Evolutionary conservation across 2,113 vertebrate genomes (phyloP).

Genomic region (Bothrops jararaca): DNA sequence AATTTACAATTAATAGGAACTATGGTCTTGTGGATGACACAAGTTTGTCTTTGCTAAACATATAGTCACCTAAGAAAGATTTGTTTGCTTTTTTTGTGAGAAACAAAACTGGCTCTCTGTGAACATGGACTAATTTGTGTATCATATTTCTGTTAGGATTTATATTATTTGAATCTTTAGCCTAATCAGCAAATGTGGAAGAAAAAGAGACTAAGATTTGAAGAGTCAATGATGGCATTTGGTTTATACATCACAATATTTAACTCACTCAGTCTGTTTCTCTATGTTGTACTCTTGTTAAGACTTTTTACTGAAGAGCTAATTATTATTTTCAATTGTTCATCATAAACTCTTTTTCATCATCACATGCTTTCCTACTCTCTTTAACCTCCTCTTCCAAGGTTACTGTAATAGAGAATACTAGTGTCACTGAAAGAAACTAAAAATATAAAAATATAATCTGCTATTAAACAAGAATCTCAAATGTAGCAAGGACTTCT

Average conservation of each 20-base stretch:
- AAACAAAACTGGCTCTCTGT: background rate
- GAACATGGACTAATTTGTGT: background rate
- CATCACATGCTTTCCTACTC: constrained; percentile 46
- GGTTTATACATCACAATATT: background rate
- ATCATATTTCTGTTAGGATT: background rate
- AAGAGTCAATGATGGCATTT: background rate
- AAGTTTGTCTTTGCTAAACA: background rate
- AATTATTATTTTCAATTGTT: constrained; percentile 69
- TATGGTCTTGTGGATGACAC: background rate
- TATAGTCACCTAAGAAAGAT: background rate
- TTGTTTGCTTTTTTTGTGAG: constrained; percentile 20
- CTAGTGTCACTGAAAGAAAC: constrained; percentile 31
- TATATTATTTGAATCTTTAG: background rate
- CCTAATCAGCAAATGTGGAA: background rate
- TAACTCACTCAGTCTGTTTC: constrained; percentile 13
- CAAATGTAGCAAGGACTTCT: constrained; percentile 41
- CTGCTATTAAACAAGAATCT: constrained; percentile 47
- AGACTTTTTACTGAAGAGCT: constrained; percentile 39
- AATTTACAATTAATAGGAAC: background rate
- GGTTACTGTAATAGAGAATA: constrained; percentile 53
- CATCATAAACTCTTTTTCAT: constrained; percentile 54
- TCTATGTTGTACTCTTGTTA: background rate
- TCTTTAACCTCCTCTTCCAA: constrained; percentile 48
- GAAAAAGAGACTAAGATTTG: background rate
- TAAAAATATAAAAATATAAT: constrained; percentile 50